Percentiles rank a stretch among this genome's conserved stretches.
phyloP scores from a whole-genome alignment of 2,113 vertebrate genomes.

The Sminthopsis crassicaudata region DNA sequence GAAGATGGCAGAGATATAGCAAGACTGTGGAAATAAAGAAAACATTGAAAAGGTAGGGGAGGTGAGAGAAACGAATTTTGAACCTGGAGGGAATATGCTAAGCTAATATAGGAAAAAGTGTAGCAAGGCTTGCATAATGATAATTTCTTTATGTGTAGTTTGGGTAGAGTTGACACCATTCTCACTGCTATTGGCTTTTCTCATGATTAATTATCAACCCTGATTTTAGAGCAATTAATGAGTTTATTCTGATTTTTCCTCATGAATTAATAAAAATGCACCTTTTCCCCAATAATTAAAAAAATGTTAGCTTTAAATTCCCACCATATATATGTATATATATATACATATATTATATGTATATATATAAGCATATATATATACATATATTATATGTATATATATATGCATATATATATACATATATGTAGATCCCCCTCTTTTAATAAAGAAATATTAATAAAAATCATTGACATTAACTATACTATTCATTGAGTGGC shows the following conservation, averaged over 20 bases:
- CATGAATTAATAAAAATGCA: neutral
- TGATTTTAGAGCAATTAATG: neutral
- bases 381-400: no score
- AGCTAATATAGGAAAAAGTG: neutral
- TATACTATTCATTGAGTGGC: no score
- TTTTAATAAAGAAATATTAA: neutral
- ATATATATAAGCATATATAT: no score
- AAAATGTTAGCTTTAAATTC: neutral
- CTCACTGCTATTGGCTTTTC: neutral
- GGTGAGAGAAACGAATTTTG: neutral
- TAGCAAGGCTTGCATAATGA: neutral
- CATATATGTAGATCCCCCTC: no score
- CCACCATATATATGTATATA: no score
- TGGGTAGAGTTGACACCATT: neutral
- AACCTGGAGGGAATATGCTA: neutral
- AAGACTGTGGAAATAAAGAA: neutral
- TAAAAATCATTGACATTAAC: neutral
- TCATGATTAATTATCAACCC: neutral
- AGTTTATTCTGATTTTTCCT: neutral
- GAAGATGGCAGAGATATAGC: neutral
- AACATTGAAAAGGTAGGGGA: neutral
- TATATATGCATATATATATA: no score
- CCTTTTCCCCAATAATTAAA: neutral
- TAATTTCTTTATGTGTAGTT: neutral
- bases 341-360: no score